Conservation (phyloP, 2,113 vertebrate genomes). For the Lampris megalopsis region DNA sequence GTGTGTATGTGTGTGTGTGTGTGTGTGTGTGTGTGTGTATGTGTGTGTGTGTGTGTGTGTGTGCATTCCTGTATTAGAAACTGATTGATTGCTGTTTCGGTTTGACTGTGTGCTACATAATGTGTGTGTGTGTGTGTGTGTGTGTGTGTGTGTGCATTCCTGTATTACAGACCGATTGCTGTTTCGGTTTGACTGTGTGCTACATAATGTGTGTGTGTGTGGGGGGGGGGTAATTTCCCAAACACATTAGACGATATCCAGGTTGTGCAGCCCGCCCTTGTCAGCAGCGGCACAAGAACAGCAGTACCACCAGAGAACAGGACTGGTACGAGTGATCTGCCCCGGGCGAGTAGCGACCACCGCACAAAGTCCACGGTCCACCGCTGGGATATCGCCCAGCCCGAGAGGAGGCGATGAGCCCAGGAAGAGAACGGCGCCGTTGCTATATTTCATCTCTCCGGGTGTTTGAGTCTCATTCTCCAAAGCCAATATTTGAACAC, state of each 20-base stretch:
- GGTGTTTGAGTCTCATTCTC: conserved; percentile 23
- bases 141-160: not conserved
- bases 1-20: too few relatives aligned
- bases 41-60: too few relatives aligned
- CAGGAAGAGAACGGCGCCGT: not conserved
- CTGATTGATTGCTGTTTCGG: not conserved
- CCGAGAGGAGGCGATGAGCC: not conserved
- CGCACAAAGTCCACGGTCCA: not conserved
- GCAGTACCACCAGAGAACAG: too few relatives aligned
- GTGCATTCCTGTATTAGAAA: too few relatives aligned
- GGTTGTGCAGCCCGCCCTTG: too few relatives aligned
- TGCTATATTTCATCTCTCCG: conserved; percentile 8
- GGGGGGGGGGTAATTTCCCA: not conserved
- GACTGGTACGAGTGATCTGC: not conserved
- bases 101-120: not conserved
- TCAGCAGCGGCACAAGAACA: too few relatives aligned
- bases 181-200: not conserved
- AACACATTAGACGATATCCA: too few relatives aligned
- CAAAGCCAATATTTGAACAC: conserved; percentile 42
- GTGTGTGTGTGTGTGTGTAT: too few relatives aligned
- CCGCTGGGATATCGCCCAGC: conserved; percentile 22
- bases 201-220: conserved; percentile 8
- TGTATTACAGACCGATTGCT: not conserved
- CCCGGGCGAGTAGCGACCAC: conserved; percentile 13
- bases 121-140: not conserved